Evolutionary conservation across 2,113 vertebrate species (phyloP), one percentile per base, ranked within the genome.

Genomic region (Sterna hirundo): DNA sequence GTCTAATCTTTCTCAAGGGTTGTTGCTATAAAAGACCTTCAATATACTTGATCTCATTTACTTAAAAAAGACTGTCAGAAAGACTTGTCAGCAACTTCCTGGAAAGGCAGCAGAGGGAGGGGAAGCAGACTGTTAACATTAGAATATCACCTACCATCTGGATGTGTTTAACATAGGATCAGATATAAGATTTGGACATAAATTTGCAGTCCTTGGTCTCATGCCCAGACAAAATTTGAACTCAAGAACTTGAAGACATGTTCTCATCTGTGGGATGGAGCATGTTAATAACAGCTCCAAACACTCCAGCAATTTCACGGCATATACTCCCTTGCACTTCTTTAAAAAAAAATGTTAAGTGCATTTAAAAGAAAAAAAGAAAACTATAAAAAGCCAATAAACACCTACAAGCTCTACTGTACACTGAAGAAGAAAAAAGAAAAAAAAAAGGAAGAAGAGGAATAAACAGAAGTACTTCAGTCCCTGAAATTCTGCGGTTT

Each of bases 111-210:
- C 78, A 88, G 94, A 94, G 92, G 90, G 93, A 95, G 85, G 78
- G 62, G 75, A 94, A 94, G 85, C 96, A 94, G 94, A 92, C 10
- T 88, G 94, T 95, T 94, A 95, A 72, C 87, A 95, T 96, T 95
- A 95, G 93, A 96, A 94, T 95, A 96, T 92, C 92, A 96, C 92
- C 92, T 95, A 83, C 96, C 96, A 96, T 94, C 96, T 96, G 94
- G 84, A 90, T 90, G 42, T 42, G 46, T 96, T 95, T 95, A 96
- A 83, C 85, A 70, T 32, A 69, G 87, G 90, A 97, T 92, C 75
- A 90, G 82, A 94, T 95, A 88, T 16, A 95, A 91, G 92, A 88
- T 77, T 85, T 86, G 94, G 92, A 97, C 10, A 4, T 91, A 62
- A 94, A 94, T 83, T 88, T 57, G 27, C 87, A 96, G 87, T 54